Evolutionary conservation across 2,113 vertebrate genomes (phyloP), one percentile per base, ranked within the genome.

Genomic region (Caloenas nicobarica): DNA sequence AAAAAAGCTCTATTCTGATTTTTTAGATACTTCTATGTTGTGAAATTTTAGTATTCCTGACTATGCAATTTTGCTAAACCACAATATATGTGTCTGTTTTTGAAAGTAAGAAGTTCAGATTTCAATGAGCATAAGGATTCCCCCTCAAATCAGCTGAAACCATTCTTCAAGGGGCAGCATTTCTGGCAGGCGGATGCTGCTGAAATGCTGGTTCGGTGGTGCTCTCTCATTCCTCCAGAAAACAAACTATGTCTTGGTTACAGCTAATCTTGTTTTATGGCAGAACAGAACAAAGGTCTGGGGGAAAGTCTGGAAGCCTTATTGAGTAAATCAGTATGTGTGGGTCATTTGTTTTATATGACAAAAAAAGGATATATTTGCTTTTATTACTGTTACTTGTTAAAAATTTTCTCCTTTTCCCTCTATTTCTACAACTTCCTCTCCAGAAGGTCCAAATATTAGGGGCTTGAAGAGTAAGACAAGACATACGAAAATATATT

Each of bases 391-490:
- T 21, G 6, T 13, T 51, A n/a, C 5, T n/a, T 31, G 3, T 57
- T 73, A 28, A 57, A 66, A 70, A 72, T 58, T 17, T 65, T 56
- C 31, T 7, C 42, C 2, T 57, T 80, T 79, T 76, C 9, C 3
- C 19, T 31, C 6, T 66, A 3, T 48, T 87, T 34, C 25, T 23
- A 21, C 24, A 64, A 31, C 3, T 61, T 31, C 11, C 68, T 70
- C 40, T 48, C 22, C 34, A 46, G n/a, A 31, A 77, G 48, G 3
- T n/a, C 6, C 23, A 79, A 48, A 22, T 4, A 1, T 29, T 56
- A 68, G 6, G 0, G 4, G 5, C 10, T 54, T 61, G 8, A 8
- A 65, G 3, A 61, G 1, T 53, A 5, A 4, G 18, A 44, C 0
- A 74, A 51, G 0, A 7, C 1, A 17, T 13, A 44, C 4, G 10